Evolutionary conservation across 64 coral and sea anemone genomes (phyloP), one percentile per base, ranked within the genome.

Genomic region (Actinia equina): DNA sequence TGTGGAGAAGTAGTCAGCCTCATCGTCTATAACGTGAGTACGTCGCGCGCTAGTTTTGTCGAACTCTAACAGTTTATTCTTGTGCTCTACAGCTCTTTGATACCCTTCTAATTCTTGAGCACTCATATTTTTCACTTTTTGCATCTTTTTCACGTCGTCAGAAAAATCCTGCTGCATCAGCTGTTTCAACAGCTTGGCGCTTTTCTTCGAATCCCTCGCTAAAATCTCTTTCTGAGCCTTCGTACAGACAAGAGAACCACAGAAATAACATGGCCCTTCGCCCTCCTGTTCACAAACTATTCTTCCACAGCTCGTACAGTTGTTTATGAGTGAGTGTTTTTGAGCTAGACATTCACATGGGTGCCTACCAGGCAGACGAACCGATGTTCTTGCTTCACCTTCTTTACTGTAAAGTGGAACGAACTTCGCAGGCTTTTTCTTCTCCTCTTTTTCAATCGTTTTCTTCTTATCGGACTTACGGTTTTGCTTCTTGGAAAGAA

Each of bases 1-100:
- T 52, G 90, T 93, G 17, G 97, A 94, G 91, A 99, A 99, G 69
- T 99, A 99, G 56, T 99, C 97, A 76, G 89, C 95, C 25, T 99
- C 97, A 61, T 99, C 97, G 30, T 99, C 97, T 83, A 99, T 99
- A 51, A 99, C 97, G 44, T 95, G 94, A 8, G 97, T 99, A 62
- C 97, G 90, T 15, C 97, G 83, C 14, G 88, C 91, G 58, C 97
- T 95, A 23, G 90, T 93, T 85, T 95, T 99, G 45, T 99, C 93
- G 86, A 90, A 99, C 60, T 99, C 97, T 78, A 99, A 65, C 27
- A 99, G 76, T 27, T 87, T 95, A 44, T 99, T 90, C 62, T 99
- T 99, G 59, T 95, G 97, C 43, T 89, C 93, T 58, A 92, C 90
- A 52, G 97, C 97, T 71, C 82, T 95, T 88, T 94, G 58, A 45